Base-by-base conservation (phyloP, 2,113 vertebrate genomes). In the Corydoras maculifer region DNA sequence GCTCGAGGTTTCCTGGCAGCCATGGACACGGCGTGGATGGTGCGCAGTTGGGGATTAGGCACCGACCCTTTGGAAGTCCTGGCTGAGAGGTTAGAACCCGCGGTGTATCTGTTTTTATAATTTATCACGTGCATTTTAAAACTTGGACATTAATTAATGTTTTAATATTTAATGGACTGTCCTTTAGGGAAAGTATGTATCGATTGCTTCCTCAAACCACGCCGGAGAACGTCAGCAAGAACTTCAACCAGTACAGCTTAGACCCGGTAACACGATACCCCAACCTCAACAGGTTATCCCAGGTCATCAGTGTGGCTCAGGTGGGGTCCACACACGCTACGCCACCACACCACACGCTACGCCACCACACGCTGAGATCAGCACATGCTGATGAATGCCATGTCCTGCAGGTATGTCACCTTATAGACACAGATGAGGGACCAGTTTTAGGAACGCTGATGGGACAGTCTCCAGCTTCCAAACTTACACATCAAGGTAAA, bases 21-120 rank as follows among this genome's bases (percentile, higher is more conserved):
- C 8, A 92, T 99, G 87, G 96, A 99, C 68, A 93, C 95, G 3
- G 91, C 93, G 57, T 99, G 97, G 97, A 98, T 98, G 95, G 91
- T 99, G 59, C 89, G 92, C 62, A 92, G 91, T 30, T 98, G 95
- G 95, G 91, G 92, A 0, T 87, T 90, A 0, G 94, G 94, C 32
- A 80, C 80, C 2, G 86, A 87, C 63, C 92, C 92, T 18, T 79
- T 96, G 85, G 93, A 96, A 29, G 86, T 98, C 11, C 86, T 98
- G 73, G 94, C 95, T 53, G 94, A 98, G 74, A 94, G 97, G 96
- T 96, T 48, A 15, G 51, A 15, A 7, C 25, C 31, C 30, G 18
- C n/a, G 3, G 18, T 61, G 49, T 29, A 25, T 58, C 15, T 35
- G 25, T 31, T 62, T 50, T n/a, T 11, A 61, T 66, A n/a, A 9